These are phyloP conservation scores for Callionymus lyra DNA, from an alignment of 2,113 vertebrate genomes.

Conservation along the genomic window DNA sequence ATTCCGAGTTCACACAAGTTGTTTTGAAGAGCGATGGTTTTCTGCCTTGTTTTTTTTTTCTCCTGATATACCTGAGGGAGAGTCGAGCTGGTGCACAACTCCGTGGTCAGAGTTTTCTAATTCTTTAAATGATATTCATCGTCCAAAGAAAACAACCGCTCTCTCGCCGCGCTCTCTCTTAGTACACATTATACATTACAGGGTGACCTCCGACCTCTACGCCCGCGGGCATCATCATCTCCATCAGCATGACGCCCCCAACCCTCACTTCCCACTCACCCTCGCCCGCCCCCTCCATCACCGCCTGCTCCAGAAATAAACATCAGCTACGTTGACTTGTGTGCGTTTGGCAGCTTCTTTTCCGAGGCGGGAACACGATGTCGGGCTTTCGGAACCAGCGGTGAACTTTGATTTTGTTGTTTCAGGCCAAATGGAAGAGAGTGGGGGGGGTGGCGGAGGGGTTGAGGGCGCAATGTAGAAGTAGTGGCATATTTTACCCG, in stretches of 20 bases:
- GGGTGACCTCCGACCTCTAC: slow-evolving; percentile 13
- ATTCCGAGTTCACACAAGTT: too few relatives aligned
- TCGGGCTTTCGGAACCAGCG: slow-evolving; percentile 1
- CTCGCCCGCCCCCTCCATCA: not conserved
- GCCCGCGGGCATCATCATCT: slow-evolving; percentile 17
- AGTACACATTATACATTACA: too few relatives aligned
- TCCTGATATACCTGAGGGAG: too few relatives aligned
- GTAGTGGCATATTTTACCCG: slow-evolving; percentile 40
- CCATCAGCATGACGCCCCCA: not conserved
- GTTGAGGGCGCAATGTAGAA: slow-evolving; percentile 29
- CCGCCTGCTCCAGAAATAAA: not conserved
- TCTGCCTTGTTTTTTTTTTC: too few relatives aligned
- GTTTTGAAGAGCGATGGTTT: too few relatives aligned
- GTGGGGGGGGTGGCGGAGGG: not conserved
- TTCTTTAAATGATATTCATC: too few relatives aligned
- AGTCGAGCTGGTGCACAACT: too few relatives aligned
- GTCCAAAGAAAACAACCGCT: too few relatives aligned
- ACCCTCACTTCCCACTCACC: too few relatives aligned
- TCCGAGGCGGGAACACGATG: slow-evolving; percentile 4
- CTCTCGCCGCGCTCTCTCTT: not conserved
- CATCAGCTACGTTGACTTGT: slow-evolving; percentile 12
- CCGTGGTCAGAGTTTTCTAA: too few relatives aligned
- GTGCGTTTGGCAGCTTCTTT: slow-evolving; percentile 3
- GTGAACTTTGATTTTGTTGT: slow-evolving; percentile 41
- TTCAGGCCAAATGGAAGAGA: not conserved